These are phyloP conservation scores for Botia kubotai DNA, from an alignment of 2,797 vertebrate species.

Conservation along the genomic window DNA sequence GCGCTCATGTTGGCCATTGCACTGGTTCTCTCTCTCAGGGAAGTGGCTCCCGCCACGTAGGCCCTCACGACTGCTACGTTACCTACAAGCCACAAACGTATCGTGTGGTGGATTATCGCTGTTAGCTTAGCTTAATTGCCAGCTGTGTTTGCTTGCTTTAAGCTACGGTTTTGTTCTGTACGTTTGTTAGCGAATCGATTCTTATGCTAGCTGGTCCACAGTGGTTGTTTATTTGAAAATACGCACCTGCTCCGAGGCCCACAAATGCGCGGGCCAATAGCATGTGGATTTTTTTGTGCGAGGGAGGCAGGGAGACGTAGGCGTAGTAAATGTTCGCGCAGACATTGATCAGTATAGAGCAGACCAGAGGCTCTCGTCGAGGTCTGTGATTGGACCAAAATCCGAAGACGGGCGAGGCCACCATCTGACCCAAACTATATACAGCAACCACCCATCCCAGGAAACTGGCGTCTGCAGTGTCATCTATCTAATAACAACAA, in stretches of 20 bases:
- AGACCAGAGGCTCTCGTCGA: conserved; percentile 85
- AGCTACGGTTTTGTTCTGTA: neutral
- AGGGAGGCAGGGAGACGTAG: conserved; percentile 83
- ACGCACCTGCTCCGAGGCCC: conserved; percentile 94
- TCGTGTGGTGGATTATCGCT: neutral
- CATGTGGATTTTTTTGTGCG: conserved; percentile 91
- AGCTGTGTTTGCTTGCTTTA: neutral
- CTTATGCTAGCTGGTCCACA: no score
- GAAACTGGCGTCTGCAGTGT: conserved; percentile 84
- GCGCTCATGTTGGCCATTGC: conserved; percentile 97
- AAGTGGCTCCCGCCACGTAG: conserved; percentile 93
- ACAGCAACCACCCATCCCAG: conserved; percentile 97
- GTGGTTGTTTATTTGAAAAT: neutral
- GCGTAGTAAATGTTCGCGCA: conserved; percentile 91
- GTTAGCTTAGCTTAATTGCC: neutral
- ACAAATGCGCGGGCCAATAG: conserved; percentile 88
- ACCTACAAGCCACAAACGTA: conserved; percentile 73
- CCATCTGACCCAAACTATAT: conserved; percentile 95
- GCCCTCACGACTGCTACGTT: conserved; percentile 94
- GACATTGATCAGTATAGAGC: conserved; percentile 89
- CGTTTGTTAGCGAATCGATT: no score
- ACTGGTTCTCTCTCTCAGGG: conserved; percentile 88
- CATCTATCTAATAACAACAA: conserved; percentile 81
- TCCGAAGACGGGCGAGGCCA: conserved; percentile 92
- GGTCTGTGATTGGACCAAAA: conserved; percentile 93